Base-by-base conservation (phyloP, 1,140 invertebrate species). In the Trachymyrmex cornetzi region DNA sequence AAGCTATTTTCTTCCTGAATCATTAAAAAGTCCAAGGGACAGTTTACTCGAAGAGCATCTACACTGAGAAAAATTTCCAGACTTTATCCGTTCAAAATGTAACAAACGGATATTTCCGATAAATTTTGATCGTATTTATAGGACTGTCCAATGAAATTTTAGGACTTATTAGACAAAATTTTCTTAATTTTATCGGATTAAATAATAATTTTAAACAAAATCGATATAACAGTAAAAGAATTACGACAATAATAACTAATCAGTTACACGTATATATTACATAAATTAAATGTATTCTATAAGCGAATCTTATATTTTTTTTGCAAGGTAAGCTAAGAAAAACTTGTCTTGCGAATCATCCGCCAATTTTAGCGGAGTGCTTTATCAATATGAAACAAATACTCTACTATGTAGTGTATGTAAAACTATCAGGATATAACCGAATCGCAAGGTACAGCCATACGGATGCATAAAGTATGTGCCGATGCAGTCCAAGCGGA, bases 361-460 rank as follows among this genome's bases (percentile, higher is more conserved):
- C 38, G 34, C n/a, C 59, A 88, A 89, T 89, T 86, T 88, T 69
- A 50, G 81, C 38, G 19, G 44, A 50, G 67, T 55, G 81, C 67
- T 89, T 89, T 88, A 89, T 89, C 81, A 89, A 79, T 57, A 59
- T 19, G 44, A 19, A 88, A 85, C 88, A 89, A 82, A 69, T 85
- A 77, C 9, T 61, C 44, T 34, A 88, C 89, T 89, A 89, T 75
- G 53, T 77, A 6, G 19, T 24, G 30, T 12, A 59, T 66, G 80
- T 72, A 38, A 74, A 74, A 22, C 38, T 75, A 80, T 86, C 88
- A 57, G 34, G 14, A 77, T 30, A 74, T 34, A 27, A 14, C 44
- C 64, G 64, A 79, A 34, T 88, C 38, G 57, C 67, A 7, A 86
- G 27, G 80, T 86, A 74, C 44, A 74, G 69, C 19, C 14, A 57